Percentiles rank a stretch among this genome's conserved stretches.
Evolutionary conservation across 92 coral and sea anemone species (phyloP).

Genomic region (Zoanthus sansibaricus): DNA sequence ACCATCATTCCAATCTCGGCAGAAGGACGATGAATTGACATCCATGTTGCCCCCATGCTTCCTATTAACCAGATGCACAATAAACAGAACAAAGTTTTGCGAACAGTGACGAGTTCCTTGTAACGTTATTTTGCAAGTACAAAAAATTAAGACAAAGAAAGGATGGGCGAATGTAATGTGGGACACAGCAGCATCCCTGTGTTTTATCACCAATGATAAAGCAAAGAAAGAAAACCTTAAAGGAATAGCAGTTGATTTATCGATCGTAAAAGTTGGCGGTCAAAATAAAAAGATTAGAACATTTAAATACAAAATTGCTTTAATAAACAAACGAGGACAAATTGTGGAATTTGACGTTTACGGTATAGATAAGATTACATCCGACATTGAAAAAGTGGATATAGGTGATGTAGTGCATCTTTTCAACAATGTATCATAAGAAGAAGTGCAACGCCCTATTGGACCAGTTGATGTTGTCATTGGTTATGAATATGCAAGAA

Average conservation of each 20-base stretch:
- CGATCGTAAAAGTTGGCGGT: constrained; percentile 46
- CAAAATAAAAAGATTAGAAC: constrained; percentile 5
- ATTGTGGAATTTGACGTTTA: constrained; percentile 31
- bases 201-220: constrained; percentile 46
- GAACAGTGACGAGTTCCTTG: no score
- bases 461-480: constrained; percentile 38
- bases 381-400: constrained; percentile 9
- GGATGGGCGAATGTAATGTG: constrained; percentile 34
- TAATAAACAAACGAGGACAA: constrained; percentile 20
- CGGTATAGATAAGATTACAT: constrained; percentile 42
- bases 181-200: constrained; percentile 47
- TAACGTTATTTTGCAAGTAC: background rate
- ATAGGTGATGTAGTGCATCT: constrained; percentile 9
- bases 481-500: constrained; percentile 29
- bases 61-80: no score
- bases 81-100: no score
- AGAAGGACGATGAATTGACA: no score
- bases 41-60: no score
- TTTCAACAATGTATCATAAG: constrained; percentile 4
- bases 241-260: background rate
- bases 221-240: constrained; percentile 21
- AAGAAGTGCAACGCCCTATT: constrained; percentile 8
- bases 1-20: no score
- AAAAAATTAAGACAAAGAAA: background rate
- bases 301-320: constrained; percentile 20